Base-by-base conservation (phyloP, 1,140 invertebrate genomes). In the Philopotamus ludificatus region DNA sequence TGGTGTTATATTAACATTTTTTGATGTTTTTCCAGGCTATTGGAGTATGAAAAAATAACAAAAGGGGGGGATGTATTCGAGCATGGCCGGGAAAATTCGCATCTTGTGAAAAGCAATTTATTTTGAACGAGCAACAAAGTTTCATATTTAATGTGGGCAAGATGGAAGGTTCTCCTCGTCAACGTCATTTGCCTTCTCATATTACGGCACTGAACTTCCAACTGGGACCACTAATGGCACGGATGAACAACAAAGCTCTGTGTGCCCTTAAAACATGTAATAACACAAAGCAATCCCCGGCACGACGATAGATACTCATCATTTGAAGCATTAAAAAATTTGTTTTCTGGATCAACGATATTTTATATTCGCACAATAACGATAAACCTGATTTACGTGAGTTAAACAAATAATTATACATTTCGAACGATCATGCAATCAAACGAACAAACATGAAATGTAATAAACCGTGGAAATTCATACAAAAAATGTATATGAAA, bases 171-270 rank as follows among this genome's bases (percentile, higher is more conserved):
- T 28, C 21, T 15, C 23, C 57, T 60, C 57, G 57, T 60, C 57
- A 60, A 60, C 57, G 57, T 60, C 57, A 60, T 60, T 60, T 60
- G 22, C 57, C 41, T 60, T 60, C 57, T 60, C 57, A 60, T 60
- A 60, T 60, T 60, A 44, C 57, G 22, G 23, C 15, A 8, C 28
- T n/a, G 51, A 54, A 60, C 28, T 60, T 60, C 57, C 57, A 60
- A 34, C 42, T 20, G 42, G 26, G 53, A 25, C 53, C 57, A 60
- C 39, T 60, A 60, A 60, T 44, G 57, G 57, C 18, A 41, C 21
- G 28, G 53, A 57, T 25, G 53, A 41, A 25, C 53, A 41, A 57
- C 53, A 57, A 57, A 57, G 53, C 53, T n/a, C 16, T n/a, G 28
- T 20, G 18, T n/a, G n/a, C n/a, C 44, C 44, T 16, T 47, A 9